phyloP scores from a whole-genome alignment of 2,113 vertebrate species.

The Peromyscus californicus region DNA sequence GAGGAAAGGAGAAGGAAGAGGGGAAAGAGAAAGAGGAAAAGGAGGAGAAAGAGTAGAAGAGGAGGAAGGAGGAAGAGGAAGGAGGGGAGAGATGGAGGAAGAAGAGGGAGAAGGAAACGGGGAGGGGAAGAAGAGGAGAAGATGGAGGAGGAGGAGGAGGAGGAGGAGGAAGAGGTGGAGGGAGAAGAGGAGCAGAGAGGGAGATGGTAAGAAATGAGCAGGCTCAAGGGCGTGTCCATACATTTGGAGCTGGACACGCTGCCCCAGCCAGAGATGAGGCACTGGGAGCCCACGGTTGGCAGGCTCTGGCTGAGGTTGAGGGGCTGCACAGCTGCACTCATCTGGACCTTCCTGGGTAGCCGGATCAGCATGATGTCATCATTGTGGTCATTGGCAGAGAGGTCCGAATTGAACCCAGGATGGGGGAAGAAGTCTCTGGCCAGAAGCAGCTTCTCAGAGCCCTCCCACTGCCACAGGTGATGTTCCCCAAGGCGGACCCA shows the following conservation, averaged over 20 bases:
- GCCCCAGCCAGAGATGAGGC: constrained; percentile 91
- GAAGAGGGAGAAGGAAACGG: no score
- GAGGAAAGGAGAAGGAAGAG: no score
- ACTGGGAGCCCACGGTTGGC: constrained; percentile 85
- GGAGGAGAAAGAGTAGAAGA: neutral
- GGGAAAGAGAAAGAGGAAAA: neutral
- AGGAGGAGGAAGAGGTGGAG: neutral
- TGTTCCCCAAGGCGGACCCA: constrained; percentile 86
- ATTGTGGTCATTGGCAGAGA: constrained; percentile 85
- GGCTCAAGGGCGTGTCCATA: neutral
- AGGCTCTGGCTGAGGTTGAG: constrained; percentile 89
- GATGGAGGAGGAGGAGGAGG: neutral
- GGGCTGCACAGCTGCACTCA: constrained; percentile 86
- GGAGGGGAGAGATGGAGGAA: no score
- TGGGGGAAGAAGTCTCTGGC: constrained; percentile 82
- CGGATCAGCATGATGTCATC: constrained; percentile 93
- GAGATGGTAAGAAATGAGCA: neutral
- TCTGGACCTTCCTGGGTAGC: constrained; percentile 85
- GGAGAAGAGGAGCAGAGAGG: no score
- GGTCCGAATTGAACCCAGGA: constrained; percentile 82
- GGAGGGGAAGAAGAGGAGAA: no score
- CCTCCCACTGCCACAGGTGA: constrained; percentile 81
- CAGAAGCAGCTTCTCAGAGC: constrained; percentile 80
- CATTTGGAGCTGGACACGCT: constrained; percentile 86
- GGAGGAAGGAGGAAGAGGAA: fast-evolving